Evolutionary conservation across 2,888 invertebrate species (phyloP), one percentile per base, ranked within the genome.

Genomic region (Lamellibrachia satsuma): DNA sequence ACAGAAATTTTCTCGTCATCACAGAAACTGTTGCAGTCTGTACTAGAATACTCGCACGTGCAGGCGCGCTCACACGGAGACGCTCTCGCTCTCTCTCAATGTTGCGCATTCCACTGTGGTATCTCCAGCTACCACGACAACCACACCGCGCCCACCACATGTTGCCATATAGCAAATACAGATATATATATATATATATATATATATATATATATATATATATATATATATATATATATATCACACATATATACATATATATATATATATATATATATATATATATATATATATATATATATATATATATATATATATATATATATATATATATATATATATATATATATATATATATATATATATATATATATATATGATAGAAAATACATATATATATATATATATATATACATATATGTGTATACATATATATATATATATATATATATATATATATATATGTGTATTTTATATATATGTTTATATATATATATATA

Each of bases 191-290:
- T 51, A 93, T 55, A 92, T 92, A 92, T 92, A 90, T 90, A 90
- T 92, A 57, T 92, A 92, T 55, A 93, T 92, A 90, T 92, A 92
- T 90, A 52, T 90, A 92, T 92, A 75, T 52, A 93, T 27, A 91
- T 92, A 93, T 92, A 55, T 9, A 92, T 92, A 92, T 91, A 92
- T 92, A n/a, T 91, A 90, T 91, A 39, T 52, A 91, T 92, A 9
- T 52, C 27, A 52, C 0, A 52, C 15, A 52, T 52, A 52, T 27
- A 27, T 11, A 52, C 15, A 91, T 11, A 52, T 27, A 52, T 52
- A 52, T 15, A 52, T 4, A 11, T 11, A 91, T n/a, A 52, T 52
- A 2, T 52, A 39, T 52, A 52, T 15, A 7, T 15, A 52, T 11
- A 55, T 9, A n/a, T 9, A 39, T 52, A 91, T n/a, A 52, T 22